Evolutionary conservation across 2,113 vertebrate species (phyloP).

Genomic region (Trematomus loennbergii): DNA sequence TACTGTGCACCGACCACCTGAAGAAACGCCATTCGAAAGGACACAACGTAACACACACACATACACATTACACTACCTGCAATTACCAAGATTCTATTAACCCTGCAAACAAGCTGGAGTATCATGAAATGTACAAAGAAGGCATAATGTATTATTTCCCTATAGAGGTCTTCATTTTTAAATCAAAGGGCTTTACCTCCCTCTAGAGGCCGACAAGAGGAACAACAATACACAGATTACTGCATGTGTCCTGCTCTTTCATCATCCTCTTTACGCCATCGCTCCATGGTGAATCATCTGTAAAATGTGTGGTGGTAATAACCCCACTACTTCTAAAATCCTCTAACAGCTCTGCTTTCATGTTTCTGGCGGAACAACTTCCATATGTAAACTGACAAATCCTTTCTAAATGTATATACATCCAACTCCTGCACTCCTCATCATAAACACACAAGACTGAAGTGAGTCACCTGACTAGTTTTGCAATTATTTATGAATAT

Average conservation of each 20-base stretch:
- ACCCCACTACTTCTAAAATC: not conserved
- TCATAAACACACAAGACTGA: not conserved
- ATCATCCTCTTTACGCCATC: conserved; percentile 1
- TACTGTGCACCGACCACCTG: not conserved
- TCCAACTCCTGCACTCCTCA: not conserved
- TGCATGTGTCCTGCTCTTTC: conserved; percentile 17
- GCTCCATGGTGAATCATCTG: not conserved
- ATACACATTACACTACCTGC: not conserved
- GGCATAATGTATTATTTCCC: not conserved
- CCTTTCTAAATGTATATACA: not conserved
- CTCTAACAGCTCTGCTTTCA: not conserved
- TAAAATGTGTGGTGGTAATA: conserved; percentile 10
- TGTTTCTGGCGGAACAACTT: not conserved
- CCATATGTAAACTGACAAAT: not conserved
- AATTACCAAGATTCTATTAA: not conserved
- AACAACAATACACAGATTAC: not conserved
- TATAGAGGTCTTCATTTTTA: not conserved
- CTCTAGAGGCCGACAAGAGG: conserved; percentile 66
- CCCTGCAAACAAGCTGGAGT: not conserved
- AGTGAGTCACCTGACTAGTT: not conserved
- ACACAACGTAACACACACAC: not conserved
- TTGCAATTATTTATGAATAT: not conserved
- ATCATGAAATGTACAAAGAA: conserved; percentile 2
- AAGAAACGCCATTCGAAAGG: conserved; percentile 24
- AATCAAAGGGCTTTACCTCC: conserved; percentile 61